Conservation (phyloP, 1,140 invertebrate genomes). For the Drosophila biarmipes region DNA sequence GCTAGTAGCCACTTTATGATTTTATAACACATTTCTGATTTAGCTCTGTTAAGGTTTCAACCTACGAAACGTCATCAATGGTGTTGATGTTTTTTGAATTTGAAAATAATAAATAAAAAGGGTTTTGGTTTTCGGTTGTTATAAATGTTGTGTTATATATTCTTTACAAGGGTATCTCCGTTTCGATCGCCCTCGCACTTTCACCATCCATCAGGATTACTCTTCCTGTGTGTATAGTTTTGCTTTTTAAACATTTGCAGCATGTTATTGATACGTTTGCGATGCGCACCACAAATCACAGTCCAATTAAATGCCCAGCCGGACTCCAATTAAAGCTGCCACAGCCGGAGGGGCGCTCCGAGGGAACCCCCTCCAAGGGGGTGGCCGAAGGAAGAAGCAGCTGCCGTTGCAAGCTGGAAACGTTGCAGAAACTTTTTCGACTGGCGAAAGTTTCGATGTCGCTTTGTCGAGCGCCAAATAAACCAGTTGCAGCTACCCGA, state of each 20-base stretch:
- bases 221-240: constrained; percentile 1
- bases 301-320: constrained; percentile 75
- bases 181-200: background rate
- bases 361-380: background rate
- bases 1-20: no score
- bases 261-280: constrained; percentile 68
- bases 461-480: constrained; percentile 57
- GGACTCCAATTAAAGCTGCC: constrained; percentile 73
- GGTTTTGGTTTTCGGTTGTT: background rate
- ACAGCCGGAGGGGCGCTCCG: constrained; percentile 39
- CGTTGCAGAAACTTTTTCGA: constrained; percentile 65
- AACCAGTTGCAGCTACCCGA: constrained; percentile 35
- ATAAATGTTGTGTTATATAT: background rate
- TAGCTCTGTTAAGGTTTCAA: no score
- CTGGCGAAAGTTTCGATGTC: constrained; percentile 61
- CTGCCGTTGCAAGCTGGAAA: constrained; percentile 47
- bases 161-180: background rate
- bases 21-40: no score
- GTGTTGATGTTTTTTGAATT: no score
- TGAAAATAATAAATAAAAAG: no score
- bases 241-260: constrained; percentile 17
- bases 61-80: no score
- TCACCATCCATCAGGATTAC: background rate
- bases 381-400: constrained; percentile 12
- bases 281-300: constrained; percentile 73